Percentiles rank a stretch among this genome's conserved stretches.
phyloP scores from a whole-genome alignment of 92 coral and sea anemone genomes.

The Diadumene lineata region DNA sequence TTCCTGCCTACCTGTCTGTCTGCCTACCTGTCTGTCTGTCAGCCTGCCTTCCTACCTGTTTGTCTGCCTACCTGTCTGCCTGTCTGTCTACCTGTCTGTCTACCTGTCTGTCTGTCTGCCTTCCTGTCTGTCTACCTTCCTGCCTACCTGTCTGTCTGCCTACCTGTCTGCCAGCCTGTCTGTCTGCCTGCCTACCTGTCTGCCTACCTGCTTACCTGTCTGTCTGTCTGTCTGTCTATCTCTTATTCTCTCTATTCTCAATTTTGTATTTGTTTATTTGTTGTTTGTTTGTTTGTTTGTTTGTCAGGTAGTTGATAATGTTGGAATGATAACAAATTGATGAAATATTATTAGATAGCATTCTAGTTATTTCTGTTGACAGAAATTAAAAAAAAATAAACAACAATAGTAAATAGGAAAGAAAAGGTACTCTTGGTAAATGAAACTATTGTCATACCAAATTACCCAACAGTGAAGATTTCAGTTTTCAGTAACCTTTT shows the following conservation, averaged over 20 bases:
- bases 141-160: neutral
- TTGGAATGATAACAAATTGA: too few relatives aligned
- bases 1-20: neutral
- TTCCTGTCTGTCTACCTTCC: neutral
- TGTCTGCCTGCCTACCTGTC: neutral
- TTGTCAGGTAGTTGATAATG: too few relatives aligned
- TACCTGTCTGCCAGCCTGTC: neutral
- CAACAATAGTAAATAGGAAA: too few relatives aligned
- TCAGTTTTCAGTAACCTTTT: too few relatives aligned
- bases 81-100: neutral
- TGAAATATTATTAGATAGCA: too few relatives aligned
- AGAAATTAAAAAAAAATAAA: too few relatives aligned
- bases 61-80: neutral
- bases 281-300: too few relatives aligned
- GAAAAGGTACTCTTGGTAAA: too few relatives aligned
- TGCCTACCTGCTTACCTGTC: neutral
- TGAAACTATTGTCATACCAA: too few relatives aligned
- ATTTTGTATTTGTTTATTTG: neutral
- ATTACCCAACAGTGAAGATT: too few relatives aligned
- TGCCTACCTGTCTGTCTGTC: neutral
- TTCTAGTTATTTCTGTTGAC: too few relatives aligned
- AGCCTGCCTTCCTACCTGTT: neutral
- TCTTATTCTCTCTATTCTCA: neutral
- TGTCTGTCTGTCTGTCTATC: neutral
- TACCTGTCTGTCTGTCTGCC: neutral